These are phyloP conservation scores for Apodemus sylvaticus DNA, from an alignment of 2,113 vertebrate genomes.

Conservation along the genomic window DNA sequence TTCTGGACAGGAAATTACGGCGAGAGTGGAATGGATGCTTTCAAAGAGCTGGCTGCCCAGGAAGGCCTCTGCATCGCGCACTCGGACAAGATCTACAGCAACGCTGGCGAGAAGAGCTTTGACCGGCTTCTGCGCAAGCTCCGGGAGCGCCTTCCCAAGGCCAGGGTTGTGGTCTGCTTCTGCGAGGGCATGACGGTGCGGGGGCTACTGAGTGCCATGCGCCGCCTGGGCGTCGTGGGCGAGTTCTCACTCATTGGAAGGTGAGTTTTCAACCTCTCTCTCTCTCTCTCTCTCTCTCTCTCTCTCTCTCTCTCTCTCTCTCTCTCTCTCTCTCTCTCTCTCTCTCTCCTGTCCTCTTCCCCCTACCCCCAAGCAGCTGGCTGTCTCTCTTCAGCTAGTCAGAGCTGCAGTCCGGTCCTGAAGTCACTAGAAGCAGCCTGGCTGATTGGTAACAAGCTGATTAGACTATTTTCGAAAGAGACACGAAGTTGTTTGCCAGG, in stretches of 20 bases:
- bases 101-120: conserved; percentile 96
- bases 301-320: not conserved
- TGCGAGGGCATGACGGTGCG: conserved; percentile 99
- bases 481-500: not conserved
- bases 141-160: conserved; percentile 95
- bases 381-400: not conserved
- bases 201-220: conserved; percentile 96
- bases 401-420: not conserved
- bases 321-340: too few species aligned
- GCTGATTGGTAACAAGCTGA: not conserved
- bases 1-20: conserved; percentile 94
- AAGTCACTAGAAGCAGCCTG: not conserved
- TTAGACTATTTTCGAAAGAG: not conserved
- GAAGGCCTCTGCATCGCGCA: conserved; percentile 98
- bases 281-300: not conserved
- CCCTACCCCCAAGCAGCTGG: rapidly evolving
- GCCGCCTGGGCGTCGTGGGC: conserved; percentile 92
- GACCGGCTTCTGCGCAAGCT: conserved; percentile 96
- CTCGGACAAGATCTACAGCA: conserved; percentile 99
- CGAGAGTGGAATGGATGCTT: conserved; percentile 99
- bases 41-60: conserved; percentile 96
- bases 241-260: conserved; percentile 98
- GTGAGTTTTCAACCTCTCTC: conserved; percentile 81
- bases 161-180: conserved; percentile 97
- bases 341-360: not conserved